phyloP scores from a whole-genome alignment of 2,113 vertebrate genomes.

The Benitochromis conjunctus region DNA sequence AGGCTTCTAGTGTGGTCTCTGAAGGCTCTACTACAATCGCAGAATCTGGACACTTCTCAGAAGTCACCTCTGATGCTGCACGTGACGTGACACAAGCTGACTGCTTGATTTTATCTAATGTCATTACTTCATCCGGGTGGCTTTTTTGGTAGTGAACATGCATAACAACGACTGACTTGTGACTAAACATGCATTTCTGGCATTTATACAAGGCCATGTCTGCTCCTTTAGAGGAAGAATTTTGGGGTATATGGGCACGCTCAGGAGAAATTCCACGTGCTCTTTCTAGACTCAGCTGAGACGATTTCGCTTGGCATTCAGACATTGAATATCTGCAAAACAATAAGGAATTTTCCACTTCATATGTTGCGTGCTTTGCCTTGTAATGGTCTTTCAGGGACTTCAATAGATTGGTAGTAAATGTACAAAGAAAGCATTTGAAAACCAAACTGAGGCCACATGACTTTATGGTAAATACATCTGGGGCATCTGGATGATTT shows the following conservation, averaged over 20 bases:
- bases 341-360: conserved; percentile 84
- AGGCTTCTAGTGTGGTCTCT: not conserved
- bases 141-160: conserved; percentile 89
- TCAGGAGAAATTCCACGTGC: conserved; percentile 65
- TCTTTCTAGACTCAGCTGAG: conserved; percentile 74
- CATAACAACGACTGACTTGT: conserved; percentile 80
- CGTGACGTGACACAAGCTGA: not conserved
- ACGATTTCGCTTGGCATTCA: conserved; percentile 64
- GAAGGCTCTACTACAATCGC: not conserved
- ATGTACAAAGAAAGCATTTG: conserved; percentile 84
- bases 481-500: conserved; percentile 83
- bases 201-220: conserved; percentile 21
- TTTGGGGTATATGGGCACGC: not conserved
- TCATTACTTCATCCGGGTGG: conserved; percentile 81
- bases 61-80: not conserved
- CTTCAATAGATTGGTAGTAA: conserved; percentile 75
- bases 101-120: conserved; percentile 51
- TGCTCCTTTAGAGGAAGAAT: not conserved
- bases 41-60: not conserved
- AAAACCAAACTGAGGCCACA: conserved; percentile 80
- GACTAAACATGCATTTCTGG: conserved; percentile 34
- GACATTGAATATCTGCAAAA: conserved; percentile 81
- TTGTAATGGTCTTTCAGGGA: conserved; percentile 86
- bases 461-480: conserved; percentile 75
- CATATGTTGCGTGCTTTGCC: conserved; percentile 82